Evolutionary conservation across 2,888 invertebrate genomes (phyloP), one percentile per base, ranked within the genome.

Genomic region (Melanophora roralis): DNA sequence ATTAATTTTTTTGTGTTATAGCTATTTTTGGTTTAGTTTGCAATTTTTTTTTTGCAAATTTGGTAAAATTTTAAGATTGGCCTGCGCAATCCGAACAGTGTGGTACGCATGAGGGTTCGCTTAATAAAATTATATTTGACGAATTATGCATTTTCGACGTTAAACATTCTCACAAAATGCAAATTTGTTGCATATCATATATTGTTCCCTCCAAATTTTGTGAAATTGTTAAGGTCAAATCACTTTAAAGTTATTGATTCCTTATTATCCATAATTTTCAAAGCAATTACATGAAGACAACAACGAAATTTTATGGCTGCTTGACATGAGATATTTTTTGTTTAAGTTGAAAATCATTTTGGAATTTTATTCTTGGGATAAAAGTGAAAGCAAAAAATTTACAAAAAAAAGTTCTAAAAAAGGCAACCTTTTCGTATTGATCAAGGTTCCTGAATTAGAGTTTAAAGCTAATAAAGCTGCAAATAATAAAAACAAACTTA

Each of bases 231-330:
- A 77, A 76, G 81, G 73, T 82, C 76, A 81, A 82, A 82, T 72
- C 64, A 71, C 75, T 81, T 71, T 68, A 62, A 67, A 67, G 14
- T 67, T 82, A 84, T 85, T 85, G 85, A 84, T 53, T 74, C 40
- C 19, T 85, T 84, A 82, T 84, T 82, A 83, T 73, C 71, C 40
- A 74, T 82, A 72, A 80, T 83, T 82, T 84, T 40, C 73, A 60
- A 67, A 69, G 78, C 72, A 79, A 79, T 77, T 79, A 76, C 74
- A 64, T 49, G 7, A 57, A 69, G 55, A 43, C n/a, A 69, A 57
- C n/a, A 51, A 23, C 47, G n/a, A 76, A 49, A 1, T 49, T 77
- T 77, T 51, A 71, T 77, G 57, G 23, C 76, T 71, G 62, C 16
- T 65, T 51, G 65, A 51, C 69, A 77, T 69, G 76, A 51, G 11